Percentiles rank a stretch among this genome's conserved stretches.
phyloP scores from a whole-genome alignment of 2,888 invertebrate species.

The Nycteola revayana region DNA sequence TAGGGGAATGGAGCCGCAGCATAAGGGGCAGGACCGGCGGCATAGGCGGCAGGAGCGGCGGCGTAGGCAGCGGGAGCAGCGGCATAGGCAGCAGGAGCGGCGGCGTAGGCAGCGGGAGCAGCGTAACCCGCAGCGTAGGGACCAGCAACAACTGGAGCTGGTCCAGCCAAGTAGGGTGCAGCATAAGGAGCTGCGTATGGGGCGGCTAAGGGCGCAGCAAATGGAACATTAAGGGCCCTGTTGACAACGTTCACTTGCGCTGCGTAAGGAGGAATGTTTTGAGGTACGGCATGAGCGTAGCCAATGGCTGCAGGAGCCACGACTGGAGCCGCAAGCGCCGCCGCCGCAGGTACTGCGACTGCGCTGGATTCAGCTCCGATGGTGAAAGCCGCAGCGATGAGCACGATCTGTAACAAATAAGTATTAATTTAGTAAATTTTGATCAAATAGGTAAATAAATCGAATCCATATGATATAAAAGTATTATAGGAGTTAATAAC shows the following conservation, averaged over 20 bases:
- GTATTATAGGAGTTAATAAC: constrained; percentile 20
- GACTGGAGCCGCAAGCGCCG: constrained; percentile 55
- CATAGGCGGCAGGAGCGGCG: constrained; percentile 38
- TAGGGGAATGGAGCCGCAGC: constrained; percentile 29
- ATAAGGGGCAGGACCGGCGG: constrained; percentile 6
- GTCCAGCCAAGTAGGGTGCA: constrained; percentile 33
- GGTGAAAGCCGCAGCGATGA: constrained; percentile 63
- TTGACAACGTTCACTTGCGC: constrained; percentile 82
- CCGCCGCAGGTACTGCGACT: constrained; percentile 48
- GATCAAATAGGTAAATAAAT: not conserved
- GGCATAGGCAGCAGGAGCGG: constrained; percentile 36
- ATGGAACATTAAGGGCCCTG: constrained; percentile 60
- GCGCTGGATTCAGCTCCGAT: constrained; percentile 62
- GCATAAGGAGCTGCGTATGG: constrained; percentile 44
- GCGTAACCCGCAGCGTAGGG: constrained; percentile 26
- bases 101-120: constrained; percentile 29
- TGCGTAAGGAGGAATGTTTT: constrained; percentile 84
- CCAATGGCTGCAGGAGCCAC: constrained; percentile 80
- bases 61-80: constrained; percentile 28
- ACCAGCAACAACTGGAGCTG: constrained; percentile 17
- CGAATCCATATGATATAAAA: not conserved
- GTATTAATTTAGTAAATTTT: constrained; percentile 4
- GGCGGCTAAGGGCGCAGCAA: constrained; percentile 49
- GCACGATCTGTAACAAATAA: constrained; percentile 60
- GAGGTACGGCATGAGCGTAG: constrained; percentile 82